Conservation (phyloP, 2,888 invertebrate genomes). For the Himalopsyche tibetana region DNA sequence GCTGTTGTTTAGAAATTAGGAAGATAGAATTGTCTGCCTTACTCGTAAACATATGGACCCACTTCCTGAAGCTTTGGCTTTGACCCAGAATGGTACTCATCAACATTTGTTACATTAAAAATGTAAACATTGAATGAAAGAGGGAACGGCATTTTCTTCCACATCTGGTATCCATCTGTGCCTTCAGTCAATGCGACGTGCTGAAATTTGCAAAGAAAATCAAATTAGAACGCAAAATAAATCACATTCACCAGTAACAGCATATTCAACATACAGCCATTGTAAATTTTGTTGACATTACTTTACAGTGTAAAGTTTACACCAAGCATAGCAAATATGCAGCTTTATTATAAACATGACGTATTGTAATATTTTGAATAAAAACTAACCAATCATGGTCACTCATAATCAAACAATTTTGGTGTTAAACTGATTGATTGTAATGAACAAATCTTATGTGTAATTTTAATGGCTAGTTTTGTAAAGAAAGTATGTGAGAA, state of each 20-base stretch:
- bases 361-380: no score
- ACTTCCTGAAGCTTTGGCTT: slow-evolving; percentile 78
- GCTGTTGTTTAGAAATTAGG: not conserved
- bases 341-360: no score
- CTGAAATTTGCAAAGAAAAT: slow-evolving; percentile 70
- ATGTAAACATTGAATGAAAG: slow-evolving; percentile 77
- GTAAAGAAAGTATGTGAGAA: no score
- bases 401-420: no score
- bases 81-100: slow-evolving; percentile 75
- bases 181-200: slow-evolving; percentile 77
- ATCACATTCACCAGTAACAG: not conserved
- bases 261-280: no score
- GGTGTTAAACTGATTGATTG: no score
- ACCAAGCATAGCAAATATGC: no score
- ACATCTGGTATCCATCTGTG: slow-evolving; percentile 77
- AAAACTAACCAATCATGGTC: no score
- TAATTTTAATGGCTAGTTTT: no score
- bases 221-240: not conserved
- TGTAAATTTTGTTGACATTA: no score
- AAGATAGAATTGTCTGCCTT: slow-evolving; percentile 67
- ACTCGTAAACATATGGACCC: slow-evolving; percentile 82
- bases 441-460: no score
- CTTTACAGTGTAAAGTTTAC: no score
- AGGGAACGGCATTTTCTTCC: slow-evolving; percentile 79
- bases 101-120: slow-evolving; percentile 79